Conservation (phyloP, 2,113 vertebrate genomes). For the Gymnobelideus leadbeateri region DNA sequence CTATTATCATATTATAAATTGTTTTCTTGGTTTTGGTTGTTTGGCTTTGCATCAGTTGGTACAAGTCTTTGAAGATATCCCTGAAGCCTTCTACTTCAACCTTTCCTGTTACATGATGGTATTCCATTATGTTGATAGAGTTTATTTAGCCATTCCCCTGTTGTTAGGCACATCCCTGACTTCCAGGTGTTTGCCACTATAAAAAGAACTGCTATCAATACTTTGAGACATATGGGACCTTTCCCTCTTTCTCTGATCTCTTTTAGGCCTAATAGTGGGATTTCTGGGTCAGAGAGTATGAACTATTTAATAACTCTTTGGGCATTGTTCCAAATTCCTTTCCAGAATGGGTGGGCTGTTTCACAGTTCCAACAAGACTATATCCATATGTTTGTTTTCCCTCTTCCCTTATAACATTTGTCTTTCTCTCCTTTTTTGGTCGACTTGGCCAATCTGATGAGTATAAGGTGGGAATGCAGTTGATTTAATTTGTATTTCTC, state of each 20-base stretch:
- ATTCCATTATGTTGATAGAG: not conserved
- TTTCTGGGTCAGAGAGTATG: too few species aligned
- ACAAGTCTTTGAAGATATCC: not conserved
- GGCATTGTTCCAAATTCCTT: too few species aligned
- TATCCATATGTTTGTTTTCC: not conserved
- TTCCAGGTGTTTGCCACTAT: not conserved
- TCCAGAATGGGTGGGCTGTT: not conserved
- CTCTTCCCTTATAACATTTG: not conserved
- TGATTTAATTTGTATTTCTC: not conserved
- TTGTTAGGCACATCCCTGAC: not conserved
- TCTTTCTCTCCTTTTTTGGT: not conserved
- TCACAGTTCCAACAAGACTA: not conserved
- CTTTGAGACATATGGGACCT: not conserved
- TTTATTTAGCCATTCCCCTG: not conserved
- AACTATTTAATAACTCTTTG: too few species aligned
- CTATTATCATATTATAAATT: not conserved
- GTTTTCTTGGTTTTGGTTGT: not conserved
- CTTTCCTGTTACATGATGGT: not conserved
- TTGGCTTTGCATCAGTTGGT: not conserved
- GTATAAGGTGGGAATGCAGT: not conserved
- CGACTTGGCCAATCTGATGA: not conserved
- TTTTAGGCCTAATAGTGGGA: too few species aligned
- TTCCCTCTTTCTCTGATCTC: too few species aligned
- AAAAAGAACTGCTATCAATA: not conserved
- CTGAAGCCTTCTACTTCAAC: not conserved